phyloP scores from a whole-genome alignment of 53 echinoderm and acorn worm genomes.

The Apostichopus leukothele region DNA sequence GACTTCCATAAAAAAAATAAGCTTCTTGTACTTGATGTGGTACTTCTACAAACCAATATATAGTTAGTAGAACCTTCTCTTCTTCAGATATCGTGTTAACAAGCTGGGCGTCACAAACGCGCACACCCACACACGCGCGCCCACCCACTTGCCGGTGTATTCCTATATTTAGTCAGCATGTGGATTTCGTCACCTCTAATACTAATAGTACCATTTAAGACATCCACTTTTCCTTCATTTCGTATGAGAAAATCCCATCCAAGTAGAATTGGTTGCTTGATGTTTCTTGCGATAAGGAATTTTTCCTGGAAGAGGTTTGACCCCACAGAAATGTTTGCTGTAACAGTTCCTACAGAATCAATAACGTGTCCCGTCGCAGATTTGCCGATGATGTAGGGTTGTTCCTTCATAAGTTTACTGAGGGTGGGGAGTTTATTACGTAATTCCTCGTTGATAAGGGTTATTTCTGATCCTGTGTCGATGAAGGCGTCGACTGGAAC shows the following conservation, averaged over 20 bases:
- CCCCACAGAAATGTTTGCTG: not conserved
- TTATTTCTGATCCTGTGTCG: not conserved
- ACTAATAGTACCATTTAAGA: not conserved
- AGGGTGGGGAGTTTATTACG: not conserved
- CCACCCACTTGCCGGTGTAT: not conserved
- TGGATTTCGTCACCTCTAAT: not conserved
- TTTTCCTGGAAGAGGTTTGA: not conserved
- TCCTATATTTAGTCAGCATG: not conserved
- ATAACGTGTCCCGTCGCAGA: not conserved
- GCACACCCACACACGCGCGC: too few relatives aligned
- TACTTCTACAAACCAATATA: too few relatives aligned
- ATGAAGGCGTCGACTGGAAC: not conserved
- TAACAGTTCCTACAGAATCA: not conserved
- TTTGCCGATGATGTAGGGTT: not conserved
- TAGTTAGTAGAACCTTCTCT: too few relatives aligned
- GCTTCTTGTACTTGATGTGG: too few relatives aligned
- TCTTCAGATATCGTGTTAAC: too few relatives aligned
- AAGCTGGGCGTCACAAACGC: too few relatives aligned
- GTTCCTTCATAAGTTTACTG: not conserved
- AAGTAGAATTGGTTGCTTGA: not conserved
- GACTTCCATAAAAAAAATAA: too few relatives aligned
- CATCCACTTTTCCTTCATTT: not conserved
- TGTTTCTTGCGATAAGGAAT: not conserved
- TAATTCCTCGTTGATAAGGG: not conserved
- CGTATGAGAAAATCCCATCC: conserved; percentile 16